These are phyloP conservation scores for Ginglymostoma cirratum DNA, from an alignment of 2,113 vertebrate species.

Conservation along the genomic window DNA sequence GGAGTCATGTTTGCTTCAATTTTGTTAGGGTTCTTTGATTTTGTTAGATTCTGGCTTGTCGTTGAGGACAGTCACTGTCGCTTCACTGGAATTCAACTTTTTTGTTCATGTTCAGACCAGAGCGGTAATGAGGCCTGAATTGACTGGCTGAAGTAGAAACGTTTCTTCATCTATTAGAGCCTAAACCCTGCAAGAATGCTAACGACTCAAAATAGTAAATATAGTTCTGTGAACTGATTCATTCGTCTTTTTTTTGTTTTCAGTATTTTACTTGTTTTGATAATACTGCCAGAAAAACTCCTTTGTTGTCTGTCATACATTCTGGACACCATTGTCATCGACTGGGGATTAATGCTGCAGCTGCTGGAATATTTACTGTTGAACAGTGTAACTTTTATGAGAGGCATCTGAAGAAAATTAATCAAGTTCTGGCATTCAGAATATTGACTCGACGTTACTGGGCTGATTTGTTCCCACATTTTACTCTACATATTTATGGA, in stretches of 20 bases:
- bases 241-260: background rate
- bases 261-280: background rate
- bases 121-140: too few species aligned
- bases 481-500: background rate
- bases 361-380: background rate
- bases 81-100: too few species aligned
- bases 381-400: background rate
- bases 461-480: background rate
- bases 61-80: too few species aligned
- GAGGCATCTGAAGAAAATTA: background rate
- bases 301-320: background rate
- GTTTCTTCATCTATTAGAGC: background rate
- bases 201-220: background rate
- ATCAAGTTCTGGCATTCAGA: background rate
- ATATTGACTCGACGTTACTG: background rate
- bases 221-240: background rate
- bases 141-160: background rate
- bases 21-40: too few species aligned
- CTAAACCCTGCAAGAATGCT: background rate
- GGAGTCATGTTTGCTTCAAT: too few species aligned
- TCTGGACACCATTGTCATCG: background rate
- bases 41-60: too few species aligned
- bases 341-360: background rate
- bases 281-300: background rate
- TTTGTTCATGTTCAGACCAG: too few species aligned